Percentiles rank a stretch among this genome's conserved stretches.
Conservation (phyloP, 1,140 invertebrate genomes). For the Triops longicaudatus region DNA sequence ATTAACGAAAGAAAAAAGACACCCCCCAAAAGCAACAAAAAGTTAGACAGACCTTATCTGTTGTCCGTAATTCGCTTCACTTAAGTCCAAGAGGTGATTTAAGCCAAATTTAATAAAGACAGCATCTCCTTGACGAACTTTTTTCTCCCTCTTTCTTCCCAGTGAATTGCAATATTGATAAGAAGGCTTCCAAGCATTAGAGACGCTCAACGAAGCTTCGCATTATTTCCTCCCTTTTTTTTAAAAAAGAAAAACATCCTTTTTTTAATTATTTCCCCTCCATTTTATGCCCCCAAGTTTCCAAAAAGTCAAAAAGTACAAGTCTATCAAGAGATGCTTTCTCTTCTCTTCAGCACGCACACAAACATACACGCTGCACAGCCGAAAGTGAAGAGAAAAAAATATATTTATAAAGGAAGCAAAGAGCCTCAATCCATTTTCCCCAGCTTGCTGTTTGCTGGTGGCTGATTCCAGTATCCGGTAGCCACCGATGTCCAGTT, state of each 20-base stretch:
- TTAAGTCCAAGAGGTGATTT: conserved; percentile 3
- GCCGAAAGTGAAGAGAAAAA: neutral
- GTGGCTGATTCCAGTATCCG: conserved; percentile 10
- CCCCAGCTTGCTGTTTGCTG: neutral
- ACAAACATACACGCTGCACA: neutral
- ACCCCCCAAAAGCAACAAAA: too few relatives aligned
- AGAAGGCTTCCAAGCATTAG: neutral
- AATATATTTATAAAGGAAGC: neutral
- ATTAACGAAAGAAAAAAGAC: too few relatives aligned
- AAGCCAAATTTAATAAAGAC: neutral
- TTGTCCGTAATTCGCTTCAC: neutral
- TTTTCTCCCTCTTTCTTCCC: neutral
- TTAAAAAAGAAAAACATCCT: too few relatives aligned
- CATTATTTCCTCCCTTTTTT: conserved; percentile 1
- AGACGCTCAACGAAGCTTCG: neutral
- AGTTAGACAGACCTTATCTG: too few relatives aligned
- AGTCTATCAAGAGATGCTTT: conserved; percentile 5
- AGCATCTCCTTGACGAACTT: neutral
- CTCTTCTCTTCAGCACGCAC: neutral
- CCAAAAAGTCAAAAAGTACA: neutral
- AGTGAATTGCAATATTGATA: conserved; percentile 2
- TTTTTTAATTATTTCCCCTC: neutral
- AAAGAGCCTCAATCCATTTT: neutral
- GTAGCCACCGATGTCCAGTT: neutral
- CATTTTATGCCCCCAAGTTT: neutral